Evolutionary conservation across 2,888 invertebrate species (phyloP), one percentile per base, ranked within the genome.

Genomic region (Yponomeuta plumbellus): DNA sequence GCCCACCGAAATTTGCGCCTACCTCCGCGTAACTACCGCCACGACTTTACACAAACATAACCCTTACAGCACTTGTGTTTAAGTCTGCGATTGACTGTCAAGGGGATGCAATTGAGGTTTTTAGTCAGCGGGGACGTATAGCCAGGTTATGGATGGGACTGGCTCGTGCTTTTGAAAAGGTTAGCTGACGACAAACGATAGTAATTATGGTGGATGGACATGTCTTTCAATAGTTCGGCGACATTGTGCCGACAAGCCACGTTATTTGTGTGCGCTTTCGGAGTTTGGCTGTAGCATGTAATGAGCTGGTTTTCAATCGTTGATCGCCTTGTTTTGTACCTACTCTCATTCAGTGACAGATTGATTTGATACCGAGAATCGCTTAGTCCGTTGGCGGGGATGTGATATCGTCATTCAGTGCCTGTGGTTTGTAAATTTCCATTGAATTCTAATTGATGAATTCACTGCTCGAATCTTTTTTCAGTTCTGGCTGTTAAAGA

Each of bases 141-240:
- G 67, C 72, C 69, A 70, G 69, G 80, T 81, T 79, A 81, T 81
- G 74, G 79, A 82, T 82, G 78, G 74, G 73, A 76, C 68, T 78
- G 71, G 75, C 73, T 75, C 75, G 78, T 75, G 74, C 76, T 76
- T 74, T 75, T 76, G 73, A 73, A 73, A 71, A 73, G 74, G 75
- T 75, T 72, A 73, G 73, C 44, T 73, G 78, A 77, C 77, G 68
- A 80, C 76, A 79, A 71, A 74, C 74, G 72, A 61, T 64, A 73
- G 72, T 74, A 72, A 75, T 73, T 73, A 73, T 72, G 67, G 68
- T 66, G 66, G 67, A 69, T 66, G 66, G 67, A 69, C 66, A 66
- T 61, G 68, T 68, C 66, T 57, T 66, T 67, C 66, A 65, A 68
- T 66, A 66, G 61, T 26, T 52, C 5, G 17, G 44, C 44, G 44